Evolutionary conservation across 2,888 invertebrate genomes (phyloP).

Genomic region (Glyphotaelius pellucidus): DNA sequence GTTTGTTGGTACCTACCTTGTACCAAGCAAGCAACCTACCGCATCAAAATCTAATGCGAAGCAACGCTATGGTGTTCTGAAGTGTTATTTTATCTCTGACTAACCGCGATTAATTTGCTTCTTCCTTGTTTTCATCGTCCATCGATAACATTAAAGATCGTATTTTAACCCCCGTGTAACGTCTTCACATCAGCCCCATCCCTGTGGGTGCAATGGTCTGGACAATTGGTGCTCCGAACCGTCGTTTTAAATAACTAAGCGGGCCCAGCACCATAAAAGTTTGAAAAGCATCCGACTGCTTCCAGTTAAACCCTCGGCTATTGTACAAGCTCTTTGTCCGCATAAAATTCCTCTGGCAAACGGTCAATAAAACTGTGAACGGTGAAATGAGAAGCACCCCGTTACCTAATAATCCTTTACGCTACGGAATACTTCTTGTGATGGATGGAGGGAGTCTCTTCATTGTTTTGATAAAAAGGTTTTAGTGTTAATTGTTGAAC

Average conservation of each 20-base stretch:
- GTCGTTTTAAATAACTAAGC: slow-evolving; percentile 34
- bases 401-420: background rate
- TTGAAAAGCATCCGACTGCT: slow-evolving; percentile 41
- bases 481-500: background rate
- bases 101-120: no score
- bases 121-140: background rate
- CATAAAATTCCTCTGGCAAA: slow-evolving; percentile 38
- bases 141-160: background rate
- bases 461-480: background rate
- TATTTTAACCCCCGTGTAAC: background rate
- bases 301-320: background rate
- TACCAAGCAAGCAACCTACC: no score
- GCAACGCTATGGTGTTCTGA: no score
- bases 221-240: background rate
- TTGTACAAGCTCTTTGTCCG: slow-evolving; percentile 53
- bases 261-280: slow-evolving; percentile 6
- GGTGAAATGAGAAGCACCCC: background rate
- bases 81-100: no score
- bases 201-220: background rate
- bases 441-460: background rate
- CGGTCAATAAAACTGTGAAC: slow-evolving; percentile 48
- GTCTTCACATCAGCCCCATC: background rate
- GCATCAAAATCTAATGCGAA: no score
- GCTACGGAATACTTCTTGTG: background rate
- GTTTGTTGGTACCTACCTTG: no score